Conservation (phyloP, 2,888 invertebrate genomes). For the Dicyrtomina minuta region DNA sequence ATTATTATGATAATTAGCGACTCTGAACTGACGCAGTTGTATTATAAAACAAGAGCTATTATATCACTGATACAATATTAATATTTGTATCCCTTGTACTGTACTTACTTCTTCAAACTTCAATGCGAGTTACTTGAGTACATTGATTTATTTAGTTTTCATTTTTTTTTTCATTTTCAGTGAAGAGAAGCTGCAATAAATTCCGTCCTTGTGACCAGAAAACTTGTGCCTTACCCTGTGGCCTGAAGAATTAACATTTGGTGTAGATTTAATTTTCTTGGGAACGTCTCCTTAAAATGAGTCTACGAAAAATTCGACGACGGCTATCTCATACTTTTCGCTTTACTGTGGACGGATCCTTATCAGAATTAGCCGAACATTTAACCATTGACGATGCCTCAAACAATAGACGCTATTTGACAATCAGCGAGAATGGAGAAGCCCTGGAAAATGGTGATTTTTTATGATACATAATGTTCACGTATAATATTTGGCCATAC, state of each 20-base stretch:
- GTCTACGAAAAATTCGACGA: slow-evolving; percentile 55
- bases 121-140: no score
- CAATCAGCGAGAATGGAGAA: slow-evolving; percentile 52
- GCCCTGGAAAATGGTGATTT: slow-evolving; percentile 48
- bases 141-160: background rate
- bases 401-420: slow-evolving; percentile 50
- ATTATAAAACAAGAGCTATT: no score
- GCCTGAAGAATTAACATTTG: background rate
- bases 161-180: slow-evolving; percentile 18
- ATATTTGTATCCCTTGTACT: no score
- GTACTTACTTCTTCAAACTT: no score
- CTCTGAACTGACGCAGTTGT: no score
- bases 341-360: slow-evolving; percentile 54
- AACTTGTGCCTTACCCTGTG: slow-evolving; percentile 18
- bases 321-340: slow-evolving; percentile 56
- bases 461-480: background rate
- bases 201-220: slow-evolving; percentile 22
- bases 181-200: background rate
- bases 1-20: no score
- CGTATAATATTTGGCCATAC: background rate
- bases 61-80: no score
- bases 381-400: slow-evolving; percentile 55
- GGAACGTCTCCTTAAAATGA: slow-evolving; percentile 43
- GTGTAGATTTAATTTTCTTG: no score
- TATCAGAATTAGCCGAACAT: slow-evolving; percentile 55